Base-by-base conservation (phyloP, 2,113 vertebrate genomes). In the Zootoca vivipara region DNA sequence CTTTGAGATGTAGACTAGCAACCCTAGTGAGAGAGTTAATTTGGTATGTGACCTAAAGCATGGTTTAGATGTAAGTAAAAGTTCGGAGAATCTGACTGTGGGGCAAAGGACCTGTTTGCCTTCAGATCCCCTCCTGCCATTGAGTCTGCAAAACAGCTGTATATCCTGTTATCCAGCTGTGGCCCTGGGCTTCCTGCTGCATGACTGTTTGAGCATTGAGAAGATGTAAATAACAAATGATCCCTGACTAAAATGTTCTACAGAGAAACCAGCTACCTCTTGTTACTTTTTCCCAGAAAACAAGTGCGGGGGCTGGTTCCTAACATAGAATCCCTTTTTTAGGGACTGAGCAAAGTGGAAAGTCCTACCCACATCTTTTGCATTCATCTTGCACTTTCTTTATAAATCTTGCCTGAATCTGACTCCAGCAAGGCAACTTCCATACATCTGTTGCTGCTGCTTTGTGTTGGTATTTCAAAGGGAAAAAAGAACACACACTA, bases 391-490 rank as follows among this genome's bases (percentile, higher is more conserved):
- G 64, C 38, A 24, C n/a, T 70, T 52, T 58, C 30, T 73, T 83
- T 70, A 30, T 70, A 42, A 28, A 73, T 33, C 65, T 81, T 87
- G 78, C 67, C 67, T 35, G 30, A 35, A 30, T 52, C 40, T 1
- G 35, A 75, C 33, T 62, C 56, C 62, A n/a, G 18, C 40, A 20
- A 86, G 64, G 46, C 40, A 22, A 35, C 40, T 30, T 72, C 46
- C 58, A 10, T 35, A 62, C 65, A 67, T 70, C 30, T 86, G 64
- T 46, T 85, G 75, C 75, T 58, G 64, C 46, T 80, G 8, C 33
- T 80, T 72, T 72, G 33, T 87, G 78, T 81, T 87, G 78, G 35
- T 58, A 72, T 81, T 87, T 80, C 52, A 81, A 81, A 87, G 85
- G 78, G 78, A 81, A 81, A 87, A 87, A 65, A 69, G 78, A 86